Evolutionary conservation across 1,140 invertebrate genomes (phyloP), one percentile per base, ranked within the genome.

Genomic region (Formica exsecta): DNA sequence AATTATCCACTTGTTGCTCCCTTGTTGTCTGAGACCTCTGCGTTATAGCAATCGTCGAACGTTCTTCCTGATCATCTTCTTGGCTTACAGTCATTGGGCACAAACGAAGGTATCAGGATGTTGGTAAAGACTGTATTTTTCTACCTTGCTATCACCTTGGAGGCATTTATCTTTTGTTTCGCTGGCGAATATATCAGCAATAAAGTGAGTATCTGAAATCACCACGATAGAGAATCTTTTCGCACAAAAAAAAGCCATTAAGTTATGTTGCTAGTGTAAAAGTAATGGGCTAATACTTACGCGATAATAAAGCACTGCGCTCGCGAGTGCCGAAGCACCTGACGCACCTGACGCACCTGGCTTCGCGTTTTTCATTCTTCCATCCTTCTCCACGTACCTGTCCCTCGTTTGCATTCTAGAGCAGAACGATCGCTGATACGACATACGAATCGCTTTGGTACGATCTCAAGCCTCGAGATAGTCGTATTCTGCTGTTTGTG

Each of bases 111-210:
- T 3, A 0, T 76, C 19, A 44, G 4, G 13, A 41, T 62, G 32
- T 6, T 89, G 9, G 8, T 81, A 32, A 88, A 64, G n/a, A 62
- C 73, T n/a, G 13, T n/a, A 0, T 68, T 88, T 9, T 89, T 88
- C 61, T 88, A 89, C 6, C 25, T 86, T 2, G 84, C 76, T 19
- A 86, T 89, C 3, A 73, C 32, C 0, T n/a, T 71, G 76, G 81
- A 90, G 7, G 81, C 88, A 3, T 90, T 89, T 61, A 57, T 89
- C 19, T 89, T 89, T 48, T 90, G 76, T 62, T 88, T 84, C 13
- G 84, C 66, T 13, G 89, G 89, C 11, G 84, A 90, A 84, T 90
- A 88, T 75, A 19, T 90, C 0, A 90, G 66, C 41, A 88, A 48
- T 38, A 88, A 88, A 25, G 88, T 88, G 57, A 41, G 88, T 74